These are phyloP conservation scores for Prolemur simus DNA, from an alignment of 2,113 vertebrate species.

Conservation along the genomic window DNA sequence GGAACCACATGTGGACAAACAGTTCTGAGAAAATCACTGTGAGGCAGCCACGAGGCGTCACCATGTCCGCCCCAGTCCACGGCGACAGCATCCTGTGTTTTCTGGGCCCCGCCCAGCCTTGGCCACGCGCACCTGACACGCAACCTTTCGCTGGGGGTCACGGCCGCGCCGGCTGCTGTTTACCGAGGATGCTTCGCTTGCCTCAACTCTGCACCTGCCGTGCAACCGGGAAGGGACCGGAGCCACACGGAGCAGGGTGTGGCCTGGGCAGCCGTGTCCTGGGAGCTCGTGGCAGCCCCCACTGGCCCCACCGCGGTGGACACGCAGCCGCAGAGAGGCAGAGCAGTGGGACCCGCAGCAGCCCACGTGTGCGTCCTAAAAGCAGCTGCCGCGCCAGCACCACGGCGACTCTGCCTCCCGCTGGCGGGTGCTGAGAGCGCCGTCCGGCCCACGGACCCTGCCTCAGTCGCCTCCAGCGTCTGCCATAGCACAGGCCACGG, in stretches of 20 bases:
- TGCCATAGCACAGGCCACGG: too few species aligned
- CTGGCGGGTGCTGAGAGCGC: too few species aligned
- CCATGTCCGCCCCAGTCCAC: neutral
- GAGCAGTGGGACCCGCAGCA: neutral
- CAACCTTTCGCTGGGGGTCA: neutral
- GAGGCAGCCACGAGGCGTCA: too few species aligned
- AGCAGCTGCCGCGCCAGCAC: too few species aligned
- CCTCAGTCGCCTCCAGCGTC: neutral
- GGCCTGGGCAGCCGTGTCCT: too few species aligned
- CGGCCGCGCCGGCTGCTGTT: fast-evolving
- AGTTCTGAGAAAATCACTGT: neutral
- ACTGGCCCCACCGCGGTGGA: neutral
- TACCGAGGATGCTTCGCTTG: too few species aligned
- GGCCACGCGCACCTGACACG: neutral
- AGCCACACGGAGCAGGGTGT: fast-evolving
- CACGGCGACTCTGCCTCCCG: neutral
- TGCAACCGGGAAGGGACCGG: neutral
- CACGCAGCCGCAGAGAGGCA: neutral
- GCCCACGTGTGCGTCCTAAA: neutral
- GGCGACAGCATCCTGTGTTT: fast-evolving
- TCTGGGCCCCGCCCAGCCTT: too few species aligned
- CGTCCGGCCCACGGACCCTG: neutral
- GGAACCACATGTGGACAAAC: neutral
- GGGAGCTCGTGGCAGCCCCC: neutral
- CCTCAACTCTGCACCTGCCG: fast-evolving